Evolutionary conservation across 2,888 invertebrate species (phyloP).

Genomic region (Ennomos fuscantarius): DNA sequence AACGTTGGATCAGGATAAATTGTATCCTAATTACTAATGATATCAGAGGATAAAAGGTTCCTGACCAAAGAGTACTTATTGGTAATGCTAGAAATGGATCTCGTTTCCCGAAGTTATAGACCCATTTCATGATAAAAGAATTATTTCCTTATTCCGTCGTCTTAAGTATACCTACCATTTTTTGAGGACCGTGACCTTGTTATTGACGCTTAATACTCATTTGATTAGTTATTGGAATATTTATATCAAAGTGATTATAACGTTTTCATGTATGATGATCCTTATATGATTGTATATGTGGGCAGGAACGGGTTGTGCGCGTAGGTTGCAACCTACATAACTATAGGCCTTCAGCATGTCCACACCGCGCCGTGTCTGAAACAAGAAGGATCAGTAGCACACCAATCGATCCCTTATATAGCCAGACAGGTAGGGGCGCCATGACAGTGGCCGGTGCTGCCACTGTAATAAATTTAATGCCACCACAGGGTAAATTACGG

Average conservation of each 20-base stretch:
- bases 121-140: slow-evolving; percentile 54
- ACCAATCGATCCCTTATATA: no score
- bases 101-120: slow-evolving; percentile 45
- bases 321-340: no score
- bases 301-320: no score
- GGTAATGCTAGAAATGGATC: slow-evolving; percentile 45
- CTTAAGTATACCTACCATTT: slow-evolving; percentile 35
- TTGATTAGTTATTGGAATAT: slow-evolving; percentile 1
- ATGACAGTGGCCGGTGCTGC: no score
- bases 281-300: no score
- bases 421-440: no score
- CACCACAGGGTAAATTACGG: no score
- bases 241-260: neutral
- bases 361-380: no score
- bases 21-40: slow-evolving; percentile 1
- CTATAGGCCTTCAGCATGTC: no score
- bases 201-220: slow-evolving; percentile 23
- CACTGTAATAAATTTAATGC: no score
- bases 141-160: slow-evolving; percentile 56
- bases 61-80: slow-evolving; percentile 37
- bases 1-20: neutral
- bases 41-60: slow-evolving; percentile 3
- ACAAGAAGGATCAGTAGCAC: no score
- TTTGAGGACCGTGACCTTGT: slow-evolving; percentile 30
- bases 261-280: no score